A percentile compares a stretch with the other conserved stretches of the same genome.
phyloP scores from a whole-genome alignment of 1,140 invertebrate genomes.

The Euura saliciscinereae region DNA sequence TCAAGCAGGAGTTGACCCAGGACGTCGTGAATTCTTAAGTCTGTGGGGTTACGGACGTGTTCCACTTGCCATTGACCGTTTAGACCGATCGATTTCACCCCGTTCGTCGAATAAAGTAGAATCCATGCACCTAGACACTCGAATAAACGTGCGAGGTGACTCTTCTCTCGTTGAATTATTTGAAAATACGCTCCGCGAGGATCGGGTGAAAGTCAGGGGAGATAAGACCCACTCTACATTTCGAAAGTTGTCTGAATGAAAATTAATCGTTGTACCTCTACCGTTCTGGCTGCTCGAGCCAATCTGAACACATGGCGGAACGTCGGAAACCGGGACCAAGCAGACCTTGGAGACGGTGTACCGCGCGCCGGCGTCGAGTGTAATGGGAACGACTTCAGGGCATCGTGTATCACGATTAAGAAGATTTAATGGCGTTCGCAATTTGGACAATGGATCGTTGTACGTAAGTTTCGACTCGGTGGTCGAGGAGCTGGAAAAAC shows the following conservation, averaged over 20 bases:
- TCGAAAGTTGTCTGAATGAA: neutral
- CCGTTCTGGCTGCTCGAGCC: neutral
- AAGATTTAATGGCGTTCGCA: conserved; percentile 3
- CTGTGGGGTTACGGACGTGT: neutral
- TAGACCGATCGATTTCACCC: neutral
- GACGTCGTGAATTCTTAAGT: conserved; percentile 5
- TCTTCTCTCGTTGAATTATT: too few relatives aligned
- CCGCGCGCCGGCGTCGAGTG: neutral
- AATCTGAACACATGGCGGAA: neutral
- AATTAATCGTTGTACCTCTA: neutral
- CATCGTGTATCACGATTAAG: conserved; percentile 7
- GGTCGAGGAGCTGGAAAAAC: neutral
- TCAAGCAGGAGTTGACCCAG: conserved; percentile 4
- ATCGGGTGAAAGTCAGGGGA: too few relatives aligned
- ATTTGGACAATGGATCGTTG: conserved; percentile 3
- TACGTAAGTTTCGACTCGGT: neutral
- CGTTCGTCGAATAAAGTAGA: neutral
- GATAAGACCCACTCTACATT: neutral
- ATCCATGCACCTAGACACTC: too few relatives aligned
- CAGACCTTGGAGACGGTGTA: neutral
- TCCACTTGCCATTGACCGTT: neutral
- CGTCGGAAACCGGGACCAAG: neutral
- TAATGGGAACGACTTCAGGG: neutral
- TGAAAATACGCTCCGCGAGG: too few relatives aligned
- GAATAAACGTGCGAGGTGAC: too few relatives aligned